These are phyloP conservation scores for Heliothis virescens DNA, from an alignment of 1,140 invertebrate genomes.

Conservation along the genomic window DNA sequence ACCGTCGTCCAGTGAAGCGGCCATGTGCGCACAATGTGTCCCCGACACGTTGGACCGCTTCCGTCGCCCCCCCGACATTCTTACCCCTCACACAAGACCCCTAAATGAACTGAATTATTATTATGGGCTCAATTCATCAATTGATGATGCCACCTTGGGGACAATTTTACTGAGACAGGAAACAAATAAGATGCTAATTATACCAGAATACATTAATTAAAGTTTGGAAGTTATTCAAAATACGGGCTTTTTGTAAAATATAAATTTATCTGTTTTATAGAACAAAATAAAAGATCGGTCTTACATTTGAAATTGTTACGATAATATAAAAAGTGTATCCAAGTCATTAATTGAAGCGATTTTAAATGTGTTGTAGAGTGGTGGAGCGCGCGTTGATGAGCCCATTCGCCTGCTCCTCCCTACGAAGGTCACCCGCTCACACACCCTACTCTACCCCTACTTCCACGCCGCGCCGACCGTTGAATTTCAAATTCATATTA, in stretches of 20 bases:
- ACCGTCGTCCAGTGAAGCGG: slow-evolving; percentile 56
- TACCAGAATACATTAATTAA: slow-evolving; percentile 19
- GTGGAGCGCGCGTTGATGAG: slow-evolving; percentile 64
- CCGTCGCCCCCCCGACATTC: slow-evolving; percentile 54
- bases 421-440: slow-evolving; percentile 75
- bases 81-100: slow-evolving; percentile 42
- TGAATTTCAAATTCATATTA: slow-evolving; percentile 38
- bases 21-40: slow-evolving; percentile 80
- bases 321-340: slow-evolving; percentile 53
- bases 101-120: slow-evolving; percentile 45
- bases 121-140: slow-evolving; percentile 49
- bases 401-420: slow-evolving; percentile 69
- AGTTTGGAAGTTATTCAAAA: slow-evolving; percentile 21
- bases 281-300: slow-evolving; percentile 34
- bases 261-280: slow-evolving; percentile 33
- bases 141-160: slow-evolving; percentile 45
- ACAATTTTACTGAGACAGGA: slow-evolving; percentile 10
- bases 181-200: slow-evolving; percentile 4
- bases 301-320: slow-evolving; percentile 34
- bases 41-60: slow-evolving; percentile 70
- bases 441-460: slow-evolving; percentile 61
- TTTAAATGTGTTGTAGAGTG: slow-evolving; percentile 50
- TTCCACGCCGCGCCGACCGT: slow-evolving; percentile 8
- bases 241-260: too few relatives aligned
- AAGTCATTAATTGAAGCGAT: slow-evolving; percentile 64